A percentile compares a stretch with the other conserved stretches of the same genome.
Evolutionary conservation across 2,888 invertebrate genomes (phyloP).

Genomic region (Caenorhabditis wallacei): DNA sequence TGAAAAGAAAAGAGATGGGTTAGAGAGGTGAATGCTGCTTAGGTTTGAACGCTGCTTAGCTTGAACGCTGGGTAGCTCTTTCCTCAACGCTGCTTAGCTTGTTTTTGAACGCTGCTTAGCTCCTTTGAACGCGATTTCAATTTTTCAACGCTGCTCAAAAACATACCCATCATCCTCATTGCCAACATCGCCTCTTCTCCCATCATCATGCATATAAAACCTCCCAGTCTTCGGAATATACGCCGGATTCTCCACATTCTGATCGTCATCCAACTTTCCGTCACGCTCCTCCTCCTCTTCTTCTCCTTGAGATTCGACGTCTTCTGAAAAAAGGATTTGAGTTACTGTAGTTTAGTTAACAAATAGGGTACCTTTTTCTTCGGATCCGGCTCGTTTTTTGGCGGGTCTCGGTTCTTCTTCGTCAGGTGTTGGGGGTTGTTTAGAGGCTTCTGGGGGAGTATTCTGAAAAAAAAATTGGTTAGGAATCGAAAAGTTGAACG

Average conservation of each 20-base stretch:
- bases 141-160: neutral
- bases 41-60: no score
- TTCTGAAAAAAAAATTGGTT: no score
- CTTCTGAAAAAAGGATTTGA: neutral
- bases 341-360: no score
- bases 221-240: conserved; percentile 64
- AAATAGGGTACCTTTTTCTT: neutral
- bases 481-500: no score
- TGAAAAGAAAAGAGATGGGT: conserved; percentile 2
- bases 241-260: conserved; percentile 66
- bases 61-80: no score
- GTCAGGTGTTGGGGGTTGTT: no score
- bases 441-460: no score
- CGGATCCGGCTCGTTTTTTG: neutral
- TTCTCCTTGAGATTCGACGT: conserved; percentile 11
- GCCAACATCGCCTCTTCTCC: conserved; percentile 40
- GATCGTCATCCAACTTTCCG: conserved; percentile 58
- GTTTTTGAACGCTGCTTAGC: no score
- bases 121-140: neutral
- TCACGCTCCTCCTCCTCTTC: conserved; percentile 13
- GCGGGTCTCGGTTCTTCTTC: no score
- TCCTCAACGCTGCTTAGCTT: no score
- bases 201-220: conserved; percentile 68
- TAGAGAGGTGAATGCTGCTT: neutral
- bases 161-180: conserved; percentile 26